Conservation (phyloP, 2,797 vertebrate genomes). For the Hapalemur alaotrensis region DNA sequence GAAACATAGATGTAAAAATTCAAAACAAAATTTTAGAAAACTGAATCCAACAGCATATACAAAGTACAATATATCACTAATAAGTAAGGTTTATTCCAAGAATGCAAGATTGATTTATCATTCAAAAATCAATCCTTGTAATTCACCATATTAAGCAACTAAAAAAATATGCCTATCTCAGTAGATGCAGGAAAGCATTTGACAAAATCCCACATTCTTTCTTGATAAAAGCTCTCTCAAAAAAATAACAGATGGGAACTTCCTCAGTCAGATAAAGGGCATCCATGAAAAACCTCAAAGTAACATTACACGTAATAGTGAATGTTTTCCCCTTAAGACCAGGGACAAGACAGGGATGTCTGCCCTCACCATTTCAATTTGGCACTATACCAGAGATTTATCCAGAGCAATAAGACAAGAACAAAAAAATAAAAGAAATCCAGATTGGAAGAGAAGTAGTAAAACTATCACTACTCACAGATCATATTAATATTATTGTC, state of each 20-base stretch:
- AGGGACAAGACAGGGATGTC: neutral
- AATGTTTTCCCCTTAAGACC: neutral
- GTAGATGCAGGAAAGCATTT: neutral
- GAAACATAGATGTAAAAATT: neutral
- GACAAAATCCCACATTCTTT: neutral
- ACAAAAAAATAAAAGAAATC: neutral
- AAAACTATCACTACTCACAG: neutral
- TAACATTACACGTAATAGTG: neutral
- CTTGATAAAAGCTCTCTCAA: neutral
- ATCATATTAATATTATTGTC: neutral
- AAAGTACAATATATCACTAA: too few relatives aligned
- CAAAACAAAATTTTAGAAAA: neutral
- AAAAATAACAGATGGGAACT: neutral
- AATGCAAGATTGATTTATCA: neutral
- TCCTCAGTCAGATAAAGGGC: neutral
- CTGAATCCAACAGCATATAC: too few relatives aligned
- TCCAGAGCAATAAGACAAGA: neutral
- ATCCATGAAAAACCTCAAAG: neutral
- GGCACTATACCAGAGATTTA: neutral
- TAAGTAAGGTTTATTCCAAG: neutral
- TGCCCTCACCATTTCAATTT: neutral
- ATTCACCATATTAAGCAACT: neutral
- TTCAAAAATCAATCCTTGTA: neutral
- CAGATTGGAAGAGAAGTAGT: neutral
- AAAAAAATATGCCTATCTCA: neutral